Percentiles rank a stretch among this genome's conserved stretches.
Evolutionary conservation across 2,113 vertebrate species (phyloP).

Genomic region (Sapajus apella): DNA sequence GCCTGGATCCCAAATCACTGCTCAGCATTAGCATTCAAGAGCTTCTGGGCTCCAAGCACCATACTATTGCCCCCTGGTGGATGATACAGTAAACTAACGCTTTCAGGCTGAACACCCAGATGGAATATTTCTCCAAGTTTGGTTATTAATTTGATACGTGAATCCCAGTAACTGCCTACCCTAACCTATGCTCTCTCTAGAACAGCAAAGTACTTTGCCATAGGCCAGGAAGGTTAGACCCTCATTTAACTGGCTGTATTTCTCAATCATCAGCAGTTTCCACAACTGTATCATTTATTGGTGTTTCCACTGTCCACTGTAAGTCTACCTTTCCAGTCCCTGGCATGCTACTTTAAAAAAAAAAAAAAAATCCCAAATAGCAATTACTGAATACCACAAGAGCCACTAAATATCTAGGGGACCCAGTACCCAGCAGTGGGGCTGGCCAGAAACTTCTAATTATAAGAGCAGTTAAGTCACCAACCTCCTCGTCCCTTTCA

Average conservation of each 20-base stretch:
- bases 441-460: not conserved
- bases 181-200: not conserved
- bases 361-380: not conserved
- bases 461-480: not conserved
- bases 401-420: not conserved
- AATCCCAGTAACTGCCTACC: not conserved
- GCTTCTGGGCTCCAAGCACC: not conserved
- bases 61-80: conserved; percentile 55
- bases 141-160: not conserved
- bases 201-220: not conserved
- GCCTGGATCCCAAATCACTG: not conserved
- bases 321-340: not conserved
- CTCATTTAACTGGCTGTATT: not conserved
- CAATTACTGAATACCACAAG: not conserved
- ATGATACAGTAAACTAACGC: not conserved
- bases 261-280: conserved; percentile 4
- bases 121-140: not conserved
- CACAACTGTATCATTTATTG: not conserved
- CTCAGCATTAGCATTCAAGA: fast-evolving
- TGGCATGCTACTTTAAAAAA: not conserved
- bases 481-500: not conserved
- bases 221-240: not conserved
- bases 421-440: not conserved
- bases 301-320: not conserved
- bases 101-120: not conserved